Conservation (phyloP, 2,888 invertebrate species). For the Pimpla rufipes region DNA sequence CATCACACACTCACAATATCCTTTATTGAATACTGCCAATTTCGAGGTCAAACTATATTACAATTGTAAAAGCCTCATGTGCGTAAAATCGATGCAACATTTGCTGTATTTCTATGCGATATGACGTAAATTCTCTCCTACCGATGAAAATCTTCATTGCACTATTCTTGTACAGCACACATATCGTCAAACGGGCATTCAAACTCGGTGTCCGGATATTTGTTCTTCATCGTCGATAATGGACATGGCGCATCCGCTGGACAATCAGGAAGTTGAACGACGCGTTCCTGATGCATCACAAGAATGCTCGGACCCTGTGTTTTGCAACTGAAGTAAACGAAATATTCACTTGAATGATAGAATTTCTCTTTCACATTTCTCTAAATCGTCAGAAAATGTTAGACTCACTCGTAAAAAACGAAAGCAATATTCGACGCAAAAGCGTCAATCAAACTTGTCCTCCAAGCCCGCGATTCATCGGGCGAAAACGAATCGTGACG, state of each 20-base stretch:
- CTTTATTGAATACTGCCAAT: background rate
- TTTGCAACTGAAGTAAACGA: constrained; percentile 86
- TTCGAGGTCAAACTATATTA: background rate
- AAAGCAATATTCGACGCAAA: constrained; percentile 94
- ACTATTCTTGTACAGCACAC: constrained; percentile 84
- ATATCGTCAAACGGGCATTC: constrained; percentile 90
- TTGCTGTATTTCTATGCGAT: background rate
- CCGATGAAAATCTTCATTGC: constrained; percentile 4
- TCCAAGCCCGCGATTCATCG: constrained; percentile 86
- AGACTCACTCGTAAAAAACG: constrained; percentile 89
- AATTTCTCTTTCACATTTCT: too few relatives aligned
- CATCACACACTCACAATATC: background rate
- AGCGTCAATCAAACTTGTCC: constrained; percentile 89
- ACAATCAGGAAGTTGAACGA: constrained; percentile 90
- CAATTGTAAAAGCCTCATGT: background rate
- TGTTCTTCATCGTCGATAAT: constrained; percentile 86
- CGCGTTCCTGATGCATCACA: constrained; percentile 91
- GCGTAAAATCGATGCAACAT: background rate
- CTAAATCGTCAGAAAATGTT: too few relatives aligned
- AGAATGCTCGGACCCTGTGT: constrained; percentile 86
- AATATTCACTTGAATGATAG: constrained; percentile 1
- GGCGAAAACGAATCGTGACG: constrained; percentile 86
- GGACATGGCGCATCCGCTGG: constrained; percentile 88
- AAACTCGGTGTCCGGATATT: constrained; percentile 88
- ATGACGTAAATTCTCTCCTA: background rate